A percentile compares a stretch with the other conserved stretches of the same genome.
phyloP scores from a whole-genome alignment of 2,888 invertebrate genomes.

The Eurytoma californica region DNA sequence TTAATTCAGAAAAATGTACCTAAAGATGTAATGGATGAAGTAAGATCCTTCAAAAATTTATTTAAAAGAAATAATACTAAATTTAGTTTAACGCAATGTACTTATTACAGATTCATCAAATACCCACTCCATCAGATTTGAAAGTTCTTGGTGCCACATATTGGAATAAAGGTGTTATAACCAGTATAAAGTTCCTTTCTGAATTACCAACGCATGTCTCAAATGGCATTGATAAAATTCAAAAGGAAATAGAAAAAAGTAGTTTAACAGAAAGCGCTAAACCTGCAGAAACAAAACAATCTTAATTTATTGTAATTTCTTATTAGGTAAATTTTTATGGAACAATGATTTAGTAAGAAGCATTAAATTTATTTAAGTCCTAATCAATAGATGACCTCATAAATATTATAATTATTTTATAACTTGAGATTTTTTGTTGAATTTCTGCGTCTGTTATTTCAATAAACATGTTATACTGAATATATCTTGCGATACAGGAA shows the following conservation, averaged over 20 bases:
- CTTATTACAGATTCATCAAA: conserved; percentile 59
- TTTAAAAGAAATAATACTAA: neutral
- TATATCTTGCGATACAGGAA: conserved; percentile 8
- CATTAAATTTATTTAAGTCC: neutral
- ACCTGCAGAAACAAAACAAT: conserved; percentile 22
- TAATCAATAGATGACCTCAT: neutral
- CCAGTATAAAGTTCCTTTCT: conserved; percentile 62
- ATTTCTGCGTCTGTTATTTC: too few species aligned
- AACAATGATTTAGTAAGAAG: conserved; percentile 6
- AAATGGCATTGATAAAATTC: conserved; percentile 57
- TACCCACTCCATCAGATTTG: conserved; percentile 60
- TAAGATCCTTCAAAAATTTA: conserved; percentile 49
- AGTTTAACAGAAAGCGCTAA: conserved; percentile 6
- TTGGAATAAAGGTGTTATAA: conserved; percentile 68
- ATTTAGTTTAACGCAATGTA: conserved; percentile 2
- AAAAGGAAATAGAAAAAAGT: conserved; percentile 51
- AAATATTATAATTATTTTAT: conserved; percentile 5
- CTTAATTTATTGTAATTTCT: conserved; percentile 22
- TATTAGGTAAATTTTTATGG: conserved; percentile 8
- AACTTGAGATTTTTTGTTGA: neutral
- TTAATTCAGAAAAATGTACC: conserved; percentile 66
- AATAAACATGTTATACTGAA: neutral
- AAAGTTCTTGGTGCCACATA: conserved; percentile 26
- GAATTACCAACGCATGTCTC: conserved; percentile 63
- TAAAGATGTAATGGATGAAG: conserved; percentile 64